These are phyloP conservation scores for Heliconius sara DNA, from an alignment of 2,888 invertebrate genomes.

Conservation along the genomic window DNA sequence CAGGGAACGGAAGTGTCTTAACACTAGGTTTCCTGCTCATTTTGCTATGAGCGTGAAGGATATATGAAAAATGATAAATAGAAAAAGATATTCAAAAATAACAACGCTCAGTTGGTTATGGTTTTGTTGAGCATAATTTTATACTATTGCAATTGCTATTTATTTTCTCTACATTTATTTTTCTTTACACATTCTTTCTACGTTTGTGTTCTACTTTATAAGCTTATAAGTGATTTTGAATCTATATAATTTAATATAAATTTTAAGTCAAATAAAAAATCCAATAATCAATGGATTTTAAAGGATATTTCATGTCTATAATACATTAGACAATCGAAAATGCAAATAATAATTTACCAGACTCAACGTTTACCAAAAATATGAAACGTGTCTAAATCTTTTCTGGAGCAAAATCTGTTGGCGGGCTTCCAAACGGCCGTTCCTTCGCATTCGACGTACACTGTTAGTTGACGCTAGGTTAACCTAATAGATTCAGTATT, in stretches of 20 bases:
- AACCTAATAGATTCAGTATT: slow-evolving; percentile 65
- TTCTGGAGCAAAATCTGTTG: slow-evolving; percentile 50
- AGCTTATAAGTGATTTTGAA: too few species aligned
- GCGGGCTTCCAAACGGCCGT: slow-evolving; percentile 57
- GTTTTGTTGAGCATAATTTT: too few species aligned
- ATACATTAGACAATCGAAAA: not conserved
- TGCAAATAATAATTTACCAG: slow-evolving; percentile 7
- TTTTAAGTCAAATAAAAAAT: not conserved
- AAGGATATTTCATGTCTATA: not conserved
- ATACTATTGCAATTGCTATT: too few species aligned
- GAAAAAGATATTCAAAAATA: too few species aligned
- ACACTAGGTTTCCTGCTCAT: too few species aligned
- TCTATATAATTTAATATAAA: not conserved
- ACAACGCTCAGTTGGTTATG: too few species aligned
- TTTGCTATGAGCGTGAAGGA: too few species aligned
- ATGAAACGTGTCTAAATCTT: slow-evolving; percentile 47
- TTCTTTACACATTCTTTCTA: too few species aligned
- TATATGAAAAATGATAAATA: too few species aligned
- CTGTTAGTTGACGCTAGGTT: slow-evolving; percentile 67
- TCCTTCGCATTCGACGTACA: slow-evolving; percentile 62
- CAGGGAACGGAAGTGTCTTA: too few species aligned
- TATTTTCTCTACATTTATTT: too few species aligned
- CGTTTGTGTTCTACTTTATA: too few species aligned
- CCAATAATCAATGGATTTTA: not conserved
- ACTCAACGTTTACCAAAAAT: slow-evolving; percentile 27